Conservation (phyloP, 2,113 vertebrate genomes). For the Rallus limicola region DNA sequence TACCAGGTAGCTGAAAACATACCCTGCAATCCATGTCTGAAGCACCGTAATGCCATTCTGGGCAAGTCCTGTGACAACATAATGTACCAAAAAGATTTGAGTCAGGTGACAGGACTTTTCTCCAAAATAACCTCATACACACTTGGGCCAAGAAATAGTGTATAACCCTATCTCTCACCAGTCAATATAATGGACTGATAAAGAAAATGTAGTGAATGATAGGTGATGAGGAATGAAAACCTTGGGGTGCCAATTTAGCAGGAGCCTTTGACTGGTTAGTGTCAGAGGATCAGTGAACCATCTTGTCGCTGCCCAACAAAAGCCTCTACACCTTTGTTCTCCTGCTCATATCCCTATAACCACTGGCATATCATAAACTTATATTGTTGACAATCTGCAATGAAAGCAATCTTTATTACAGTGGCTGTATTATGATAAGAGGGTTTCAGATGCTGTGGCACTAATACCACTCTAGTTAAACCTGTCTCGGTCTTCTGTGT, state of each 20-base stretch:
- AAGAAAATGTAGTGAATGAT: background rate
- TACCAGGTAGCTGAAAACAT: background rate
- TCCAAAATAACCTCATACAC: background rate
- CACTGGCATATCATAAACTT: background rate
- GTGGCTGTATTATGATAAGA: background rate
- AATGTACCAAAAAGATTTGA: background rate
- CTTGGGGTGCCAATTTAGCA: background rate
- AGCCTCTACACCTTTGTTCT: background rate
- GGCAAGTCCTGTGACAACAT: background rate
- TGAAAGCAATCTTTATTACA: background rate
- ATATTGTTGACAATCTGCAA: background rate
- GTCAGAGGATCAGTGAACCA: background rate
- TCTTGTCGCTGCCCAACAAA: background rate
- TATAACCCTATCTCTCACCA: background rate
- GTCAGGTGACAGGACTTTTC: background rate
- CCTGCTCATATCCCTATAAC: background rate
- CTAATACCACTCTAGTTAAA: background rate
- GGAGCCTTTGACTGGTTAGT: background rate
- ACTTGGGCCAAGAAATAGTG: background rate
- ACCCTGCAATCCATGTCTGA: accelerated
- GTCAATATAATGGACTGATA: background rate
- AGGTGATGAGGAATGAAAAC: background rate
- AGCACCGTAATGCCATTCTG: background rate
- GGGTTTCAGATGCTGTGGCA: background rate
- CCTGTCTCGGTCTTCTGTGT: background rate